These are phyloP conservation scores for Dufourea novaeangliae DNA, from an alignment of 1,140 invertebrate genomes.

Conservation along the genomic window DNA sequence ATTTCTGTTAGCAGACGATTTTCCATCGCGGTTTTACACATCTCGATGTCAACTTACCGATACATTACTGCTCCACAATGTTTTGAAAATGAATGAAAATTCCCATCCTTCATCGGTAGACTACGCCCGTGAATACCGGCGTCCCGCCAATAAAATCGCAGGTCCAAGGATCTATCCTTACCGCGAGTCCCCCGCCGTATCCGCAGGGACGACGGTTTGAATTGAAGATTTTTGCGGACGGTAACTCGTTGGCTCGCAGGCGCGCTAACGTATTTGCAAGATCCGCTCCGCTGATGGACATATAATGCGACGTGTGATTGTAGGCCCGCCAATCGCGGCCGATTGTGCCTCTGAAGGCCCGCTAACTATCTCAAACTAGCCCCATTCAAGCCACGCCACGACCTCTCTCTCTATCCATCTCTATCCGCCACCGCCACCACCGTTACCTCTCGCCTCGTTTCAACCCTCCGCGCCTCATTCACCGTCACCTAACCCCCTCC, in stretches of 20 bases:
- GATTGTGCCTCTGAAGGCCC: slow-evolving; percentile 81
- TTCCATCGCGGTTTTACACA: too few relatives aligned
- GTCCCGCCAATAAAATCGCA: not conserved
- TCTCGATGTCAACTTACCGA: too few relatives aligned
- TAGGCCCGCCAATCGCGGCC: slow-evolving; percentile 80
- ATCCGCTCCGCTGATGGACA: slow-evolving; percentile 74
- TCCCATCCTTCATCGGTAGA: too few relatives aligned
- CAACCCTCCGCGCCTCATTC: slow-evolving; percentile 17
- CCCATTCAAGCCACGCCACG: slow-evolving; percentile 78
- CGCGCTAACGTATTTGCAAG: slow-evolving; percentile 74
- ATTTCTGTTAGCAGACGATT: too few relatives aligned
- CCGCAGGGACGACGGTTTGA: slow-evolving; percentile 30
- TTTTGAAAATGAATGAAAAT: too few relatives aligned
- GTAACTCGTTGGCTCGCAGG: slow-evolving; percentile 63
- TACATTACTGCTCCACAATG: too few relatives aligned
- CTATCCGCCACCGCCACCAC: slow-evolving; percentile 40
- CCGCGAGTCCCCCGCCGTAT: slow-evolving; percentile 13
- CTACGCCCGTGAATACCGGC: not conserved
- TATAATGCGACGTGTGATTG: slow-evolving; percentile 80
- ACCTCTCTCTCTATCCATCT: slow-evolving; percentile 68
- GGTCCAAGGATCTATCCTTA: not conserved
- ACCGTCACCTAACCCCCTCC: slow-evolving; percentile 14
- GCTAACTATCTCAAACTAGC: slow-evolving; percentile 82
- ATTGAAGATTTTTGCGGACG: slow-evolving; percentile 48
- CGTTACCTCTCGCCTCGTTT: not conserved